Evolutionary conservation across 2,888 invertebrate genomes (phyloP).

Genomic region (Eretmocerus hayati): DNA sequence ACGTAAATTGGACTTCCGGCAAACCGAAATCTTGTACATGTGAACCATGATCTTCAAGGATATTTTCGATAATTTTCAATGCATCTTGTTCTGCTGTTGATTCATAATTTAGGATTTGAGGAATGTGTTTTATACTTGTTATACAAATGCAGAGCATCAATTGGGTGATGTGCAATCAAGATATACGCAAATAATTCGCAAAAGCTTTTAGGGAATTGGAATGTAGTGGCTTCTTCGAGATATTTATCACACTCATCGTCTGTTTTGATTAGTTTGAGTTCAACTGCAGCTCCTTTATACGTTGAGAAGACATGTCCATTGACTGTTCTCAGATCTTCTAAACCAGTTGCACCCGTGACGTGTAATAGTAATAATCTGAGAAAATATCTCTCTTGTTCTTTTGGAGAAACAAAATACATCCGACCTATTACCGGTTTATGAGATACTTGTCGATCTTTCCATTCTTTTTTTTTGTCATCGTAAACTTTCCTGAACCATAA

Average conservation of each 20-base stretch:
- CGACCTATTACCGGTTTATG: slow-evolving; percentile 13
- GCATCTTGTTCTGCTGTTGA: background rate
- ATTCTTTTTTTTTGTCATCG: slow-evolving; percentile 8
- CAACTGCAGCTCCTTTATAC: slow-evolving; percentile 1
- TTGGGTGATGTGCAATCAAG: slow-evolving; percentile 13
- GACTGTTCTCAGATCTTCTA: background rate
- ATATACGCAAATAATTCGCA: slow-evolving; percentile 15
- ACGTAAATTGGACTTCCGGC: too few relatives aligned
- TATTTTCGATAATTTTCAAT: too few relatives aligned
- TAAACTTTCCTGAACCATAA: background rate
- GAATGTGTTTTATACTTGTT: slow-evolving; percentile 12
- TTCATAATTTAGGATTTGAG: slow-evolving; percentile 4
- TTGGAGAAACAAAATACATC: slow-evolving; percentile 18
- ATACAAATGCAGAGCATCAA: slow-evolving; percentile 11
- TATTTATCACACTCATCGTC: slow-evolving; percentile 17
- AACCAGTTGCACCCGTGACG: slow-evolving; percentile 1
- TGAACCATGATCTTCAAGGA: background rate
- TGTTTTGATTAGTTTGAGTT: background rate
- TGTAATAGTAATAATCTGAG: slow-evolving; percentile 1
- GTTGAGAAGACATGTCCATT: background rate
- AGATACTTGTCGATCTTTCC: slow-evolving; percentile 7
- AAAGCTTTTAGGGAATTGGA: too few relatives aligned
- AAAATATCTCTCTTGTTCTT: background rate
- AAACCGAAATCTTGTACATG: background rate
- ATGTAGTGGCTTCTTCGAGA: slow-evolving; percentile 11